Evolutionary conservation across 2,113 vertebrate genomes (phyloP).

Genomic region (Ctenodactylus gundi): DNA sequence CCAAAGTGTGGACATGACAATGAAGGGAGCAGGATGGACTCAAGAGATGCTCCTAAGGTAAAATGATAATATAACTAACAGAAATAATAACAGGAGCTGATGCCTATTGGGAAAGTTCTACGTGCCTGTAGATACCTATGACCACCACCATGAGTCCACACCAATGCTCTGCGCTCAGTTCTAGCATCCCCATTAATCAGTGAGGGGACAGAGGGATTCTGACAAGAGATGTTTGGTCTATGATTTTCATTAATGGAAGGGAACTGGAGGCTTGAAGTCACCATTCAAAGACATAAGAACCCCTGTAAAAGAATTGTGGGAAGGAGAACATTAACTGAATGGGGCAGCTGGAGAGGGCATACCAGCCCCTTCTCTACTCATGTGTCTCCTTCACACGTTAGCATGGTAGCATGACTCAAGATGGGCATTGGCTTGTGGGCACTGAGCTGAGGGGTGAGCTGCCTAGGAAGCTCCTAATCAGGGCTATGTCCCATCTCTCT

Average conservation of each 20-base stretch:
- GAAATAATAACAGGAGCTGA: not conserved
- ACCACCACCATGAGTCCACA: not conserved
- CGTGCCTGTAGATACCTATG: not conserved
- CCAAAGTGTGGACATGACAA: not conserved
- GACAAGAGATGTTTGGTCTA: not conserved
- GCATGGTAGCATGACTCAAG: not conserved
- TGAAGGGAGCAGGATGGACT: not conserved
- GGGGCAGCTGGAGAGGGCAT: not conserved
- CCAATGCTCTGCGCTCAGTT: not conserved
- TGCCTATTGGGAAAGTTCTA: not conserved
- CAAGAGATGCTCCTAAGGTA: not conserved
- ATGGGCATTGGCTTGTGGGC: not conserved
- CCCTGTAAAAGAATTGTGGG: not conserved
- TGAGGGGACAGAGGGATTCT: not conserved
- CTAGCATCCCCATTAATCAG: not conserved
- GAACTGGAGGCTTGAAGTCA: not conserved
- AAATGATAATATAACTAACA: not conserved
- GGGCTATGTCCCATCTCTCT: not conserved
- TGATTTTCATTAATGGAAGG: not conserved
- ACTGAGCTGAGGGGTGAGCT: not conserved
- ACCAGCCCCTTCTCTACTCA: not conserved
- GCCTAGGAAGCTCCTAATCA: not conserved
- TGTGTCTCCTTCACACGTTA: not conserved
- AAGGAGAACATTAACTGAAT: not conserved
- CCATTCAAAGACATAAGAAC: not conserved